phyloP scores from a whole-genome alignment of 2,113 vertebrate genomes.

The Addax nasomaculatus region DNA sequence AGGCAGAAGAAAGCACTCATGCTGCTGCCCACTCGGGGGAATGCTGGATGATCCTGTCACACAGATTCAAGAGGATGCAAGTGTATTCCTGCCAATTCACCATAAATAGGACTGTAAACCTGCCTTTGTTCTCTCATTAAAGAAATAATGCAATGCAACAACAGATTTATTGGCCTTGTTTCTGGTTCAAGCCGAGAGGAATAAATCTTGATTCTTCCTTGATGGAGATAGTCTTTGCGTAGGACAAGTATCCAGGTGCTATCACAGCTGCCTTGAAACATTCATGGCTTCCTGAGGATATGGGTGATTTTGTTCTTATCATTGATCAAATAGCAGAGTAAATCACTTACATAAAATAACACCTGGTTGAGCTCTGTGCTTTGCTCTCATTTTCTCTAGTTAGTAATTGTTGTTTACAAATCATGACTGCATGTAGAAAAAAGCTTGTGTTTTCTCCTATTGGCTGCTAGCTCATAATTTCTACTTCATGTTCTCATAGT shows the following conservation, averaged over 20 bases:
- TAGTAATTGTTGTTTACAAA: conserved; percentile 38
- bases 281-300: conserved; percentile 22
- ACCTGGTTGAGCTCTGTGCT: conserved; percentile 35
- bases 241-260: conserved; percentile 33
- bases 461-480: conserved; percentile 2
- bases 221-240: neutral
- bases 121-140: conserved; percentile 35
- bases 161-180: neutral
- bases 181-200: neutral
- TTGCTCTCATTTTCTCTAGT: conserved; percentile 31
- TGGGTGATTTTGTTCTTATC: conserved; percentile 31
- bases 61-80: neutral
- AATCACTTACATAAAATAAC: neutral
- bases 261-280: conserved; percentile 12
- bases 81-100: neutral
- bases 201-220: conserved; percentile 9
- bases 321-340: conserved; percentile 13
- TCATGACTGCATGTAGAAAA: neutral
- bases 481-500: neutral
- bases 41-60: neutral
- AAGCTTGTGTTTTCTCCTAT: neutral
- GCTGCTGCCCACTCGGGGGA: neutral
- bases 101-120: neutral
- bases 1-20: neutral
- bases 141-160: neutral